These are phyloP conservation scores for Bothrops jararaca DNA, from an alignment of 2,113 vertebrate species.

Conservation along the genomic window DNA sequence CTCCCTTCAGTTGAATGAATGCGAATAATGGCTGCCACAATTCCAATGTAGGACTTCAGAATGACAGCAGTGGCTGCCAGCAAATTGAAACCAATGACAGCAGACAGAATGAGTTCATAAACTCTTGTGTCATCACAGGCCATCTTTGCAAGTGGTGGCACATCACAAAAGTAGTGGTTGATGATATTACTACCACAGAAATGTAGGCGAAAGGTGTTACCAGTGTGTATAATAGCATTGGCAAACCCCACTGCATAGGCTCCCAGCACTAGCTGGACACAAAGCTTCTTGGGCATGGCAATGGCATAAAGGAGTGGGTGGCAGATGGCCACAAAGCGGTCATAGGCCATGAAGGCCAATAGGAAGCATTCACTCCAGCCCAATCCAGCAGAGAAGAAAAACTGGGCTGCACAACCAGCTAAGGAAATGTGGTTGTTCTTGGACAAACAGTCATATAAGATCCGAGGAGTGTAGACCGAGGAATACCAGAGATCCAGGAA, in stretches of 20 bases:
- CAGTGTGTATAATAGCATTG: slow-evolving; percentile 48
- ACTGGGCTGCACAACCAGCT: neutral
- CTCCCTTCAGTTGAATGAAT: slow-evolving; percentile 17
- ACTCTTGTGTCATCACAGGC: slow-evolving; percentile 46
- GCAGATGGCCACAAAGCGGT: slow-evolving; percentile 41
- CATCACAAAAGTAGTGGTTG: slow-evolving; percentile 60
- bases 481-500: neutral
- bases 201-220: slow-evolving; percentile 50
- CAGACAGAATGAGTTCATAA: slow-evolving; percentile 48
- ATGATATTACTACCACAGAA: slow-evolving; percentile 54
- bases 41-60: slow-evolving; percentile 52
- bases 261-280: slow-evolving; percentile 29
- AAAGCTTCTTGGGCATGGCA: slow-evolving; percentile 38
- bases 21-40: slow-evolving; percentile 37
- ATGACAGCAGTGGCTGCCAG: slow-evolving; percentile 20
- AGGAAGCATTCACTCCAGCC: slow-evolving; percentile 21
- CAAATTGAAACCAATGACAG: slow-evolving; percentile 43
- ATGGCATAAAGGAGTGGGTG: slow-evolving; percentile 51
- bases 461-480: neutral
- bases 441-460: neutral
- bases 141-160: slow-evolving; percentile 50
- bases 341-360: slow-evolving; percentile 50
- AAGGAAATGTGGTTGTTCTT: neutral
- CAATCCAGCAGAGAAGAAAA: neutral
- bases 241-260: slow-evolving; percentile 48